A percentile compares a stretch with the other conserved stretches of the same genome.
These are phyloP conservation scores for Malurus cyaneus DNA, from an alignment of 2,113 vertebrate species.

Conservation along the genomic window DNA sequence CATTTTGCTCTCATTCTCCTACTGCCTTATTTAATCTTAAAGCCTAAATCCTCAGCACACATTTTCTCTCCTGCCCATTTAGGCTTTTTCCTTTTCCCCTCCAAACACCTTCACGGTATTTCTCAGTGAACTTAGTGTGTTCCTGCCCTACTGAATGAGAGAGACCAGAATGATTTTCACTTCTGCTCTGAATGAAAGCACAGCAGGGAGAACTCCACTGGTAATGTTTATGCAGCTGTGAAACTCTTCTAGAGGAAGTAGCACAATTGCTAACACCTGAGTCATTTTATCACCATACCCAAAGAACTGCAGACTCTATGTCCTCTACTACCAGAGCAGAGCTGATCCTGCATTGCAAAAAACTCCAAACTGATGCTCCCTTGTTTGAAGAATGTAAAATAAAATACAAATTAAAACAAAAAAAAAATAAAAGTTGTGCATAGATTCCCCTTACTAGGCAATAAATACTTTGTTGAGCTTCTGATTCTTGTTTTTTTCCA, in stretches of 20 bases:
- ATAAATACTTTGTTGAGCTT: not conserved
- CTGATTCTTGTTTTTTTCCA: not conserved
- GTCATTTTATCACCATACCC: not conserved
- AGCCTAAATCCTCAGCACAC: not conserved
- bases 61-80: not conserved
- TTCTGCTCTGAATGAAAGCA: not conserved
- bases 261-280: slow-evolving; percentile 41
- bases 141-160: not conserved
- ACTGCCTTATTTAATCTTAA: not conserved
- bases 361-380: not conserved
- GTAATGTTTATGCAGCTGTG: slow-evolving; percentile 49
- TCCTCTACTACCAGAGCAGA: not conserved
- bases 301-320: not conserved
- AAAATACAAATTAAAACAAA: not conserved
- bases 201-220: slow-evolving; percentile 1
- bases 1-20: not conserved
- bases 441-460: not conserved
- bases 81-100: not conserved
- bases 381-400: not conserved
- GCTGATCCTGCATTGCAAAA: not conserved
- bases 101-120: not conserved
- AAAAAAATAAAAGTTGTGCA: not conserved
- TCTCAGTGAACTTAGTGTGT: not conserved
- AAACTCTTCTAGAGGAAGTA: not conserved
- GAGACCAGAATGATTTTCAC: not conserved